These are phyloP conservation scores for Amphiura filiformis DNA, from an alignment of 35 echinoderm and acorn worm genomes.

Conservation along the genomic window DNA sequence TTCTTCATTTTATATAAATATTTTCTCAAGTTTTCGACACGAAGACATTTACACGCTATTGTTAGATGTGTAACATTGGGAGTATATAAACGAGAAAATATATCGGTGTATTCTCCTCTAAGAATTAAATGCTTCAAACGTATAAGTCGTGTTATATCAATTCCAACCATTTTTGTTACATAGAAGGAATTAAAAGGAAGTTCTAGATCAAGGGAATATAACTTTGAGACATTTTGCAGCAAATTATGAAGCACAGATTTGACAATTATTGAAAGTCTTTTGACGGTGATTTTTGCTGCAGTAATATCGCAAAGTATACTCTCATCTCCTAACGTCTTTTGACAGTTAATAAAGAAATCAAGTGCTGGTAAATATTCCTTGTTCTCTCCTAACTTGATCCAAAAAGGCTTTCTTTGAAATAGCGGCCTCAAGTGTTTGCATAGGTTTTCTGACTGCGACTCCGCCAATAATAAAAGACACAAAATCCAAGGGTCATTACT, in stretches of 20 bases:
- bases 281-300: background rate
- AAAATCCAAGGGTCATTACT: background rate
- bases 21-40: background rate
- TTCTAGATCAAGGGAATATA: background rate
- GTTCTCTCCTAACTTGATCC: background rate
- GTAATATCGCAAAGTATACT: background rate
- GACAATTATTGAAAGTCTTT: background rate
- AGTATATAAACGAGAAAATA: background rate
- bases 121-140: background rate
- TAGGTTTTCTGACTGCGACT: background rate
- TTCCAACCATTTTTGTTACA: too few species aligned
- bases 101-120: background rate
- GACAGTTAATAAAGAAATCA: background rate
- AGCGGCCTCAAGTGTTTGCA: background rate
- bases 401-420: background rate
- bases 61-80: background rate
- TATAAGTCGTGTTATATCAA: too few species aligned
- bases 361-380: background rate
- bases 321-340: background rate
- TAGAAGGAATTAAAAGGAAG: background rate
- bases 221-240: background rate
- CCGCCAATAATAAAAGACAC: background rate
- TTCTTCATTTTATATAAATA: background rate
- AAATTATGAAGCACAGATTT: background rate
- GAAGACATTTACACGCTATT: background rate